Evolutionary conservation across 2,113 vertebrate species (phyloP).

Genomic region (Opisthocomus hoazin): DNA sequence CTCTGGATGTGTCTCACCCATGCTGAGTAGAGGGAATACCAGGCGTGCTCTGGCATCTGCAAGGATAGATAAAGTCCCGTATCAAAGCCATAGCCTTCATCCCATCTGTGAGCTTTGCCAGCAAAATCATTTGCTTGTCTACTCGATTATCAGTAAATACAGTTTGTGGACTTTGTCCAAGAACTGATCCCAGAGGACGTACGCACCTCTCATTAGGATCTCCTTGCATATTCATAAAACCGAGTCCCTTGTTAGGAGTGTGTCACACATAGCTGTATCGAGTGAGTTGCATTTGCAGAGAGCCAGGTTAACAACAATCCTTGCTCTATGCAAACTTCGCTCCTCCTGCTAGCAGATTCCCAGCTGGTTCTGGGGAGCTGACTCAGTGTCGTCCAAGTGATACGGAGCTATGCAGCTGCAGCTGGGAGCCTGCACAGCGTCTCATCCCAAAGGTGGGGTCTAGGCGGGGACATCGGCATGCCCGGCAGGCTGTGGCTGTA

Average conservation of each 20-base stretch:
- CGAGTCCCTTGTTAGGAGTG: neutral
- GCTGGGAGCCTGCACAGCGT: neutral
- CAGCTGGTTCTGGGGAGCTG: neutral
- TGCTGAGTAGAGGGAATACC: neutral
- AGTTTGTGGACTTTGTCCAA: neutral
- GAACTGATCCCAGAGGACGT: neutral
- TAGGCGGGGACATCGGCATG: neutral
- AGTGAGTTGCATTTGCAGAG: neutral
- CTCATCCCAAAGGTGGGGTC: neutral
- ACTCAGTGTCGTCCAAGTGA: fast-evolving
- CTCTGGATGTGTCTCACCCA: neutral
- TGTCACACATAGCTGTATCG: neutral
- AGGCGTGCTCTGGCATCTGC: neutral
- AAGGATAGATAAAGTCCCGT: neutral
- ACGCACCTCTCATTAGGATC: neutral
- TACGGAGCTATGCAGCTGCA: neutral
- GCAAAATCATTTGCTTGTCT: neutral
- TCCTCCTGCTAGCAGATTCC: neutral
- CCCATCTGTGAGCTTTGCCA: neutral
- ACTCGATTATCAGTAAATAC: neutral
- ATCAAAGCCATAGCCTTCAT: neutral
- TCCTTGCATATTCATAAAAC: neutral
- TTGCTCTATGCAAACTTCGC: neutral
- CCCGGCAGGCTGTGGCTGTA: neutral
- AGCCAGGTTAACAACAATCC: neutral